Base-by-base conservation (phyloP, 2,888 invertebrate genomes). In the Lasioglossum villosulum region DNA sequence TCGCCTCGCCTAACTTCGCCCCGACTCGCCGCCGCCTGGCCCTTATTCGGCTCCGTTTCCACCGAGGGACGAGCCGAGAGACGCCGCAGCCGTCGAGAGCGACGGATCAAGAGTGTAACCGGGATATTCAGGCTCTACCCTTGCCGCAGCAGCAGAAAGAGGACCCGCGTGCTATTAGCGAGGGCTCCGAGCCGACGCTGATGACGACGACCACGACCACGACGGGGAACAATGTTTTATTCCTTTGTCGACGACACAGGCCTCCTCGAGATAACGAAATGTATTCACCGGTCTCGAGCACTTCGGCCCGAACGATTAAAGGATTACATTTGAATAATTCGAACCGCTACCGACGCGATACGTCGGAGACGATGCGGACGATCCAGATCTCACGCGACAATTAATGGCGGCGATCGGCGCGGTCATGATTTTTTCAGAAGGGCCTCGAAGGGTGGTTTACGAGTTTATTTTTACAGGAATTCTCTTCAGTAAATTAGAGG, bases 31-130 rank as follows among this genome's bases (percentile, higher is more conserved):
- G 5, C 63, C 42, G 78, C 42, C 68, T 78, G 83, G 81, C 68
- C 66, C 84, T 89, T 89, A 87, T 91, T 90, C 86, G 88, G 84
- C 87, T 91, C 90, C 82, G 88, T 90, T 91, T 89, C 88, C 86
- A 86, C 80, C 78, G 59, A 80, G 82, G 77, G 79, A 81, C 37
- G 42, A 77, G 19, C 37, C 34, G 66, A 72, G 80, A 66, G 71
- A 74, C 39, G 56, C 52, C 66, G n/a, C 59, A 74, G 77, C 72
- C 63, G 78, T 52, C 45, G 56, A 78, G 83, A 78, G 52, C 48
- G 75, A 78, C 82, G 78, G 81, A 85, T 70, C 77, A 78, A 82
- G 74, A 74, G 80, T 78, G 82, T 87, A 87, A 88, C 82, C 71
- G 88, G 80, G 83, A 52, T 52, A 84, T 85, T 88, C 80, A 79